Conservation (phyloP, 92 coral and sea anemone genomes). For the Phenganax stokvisi region DNA sequence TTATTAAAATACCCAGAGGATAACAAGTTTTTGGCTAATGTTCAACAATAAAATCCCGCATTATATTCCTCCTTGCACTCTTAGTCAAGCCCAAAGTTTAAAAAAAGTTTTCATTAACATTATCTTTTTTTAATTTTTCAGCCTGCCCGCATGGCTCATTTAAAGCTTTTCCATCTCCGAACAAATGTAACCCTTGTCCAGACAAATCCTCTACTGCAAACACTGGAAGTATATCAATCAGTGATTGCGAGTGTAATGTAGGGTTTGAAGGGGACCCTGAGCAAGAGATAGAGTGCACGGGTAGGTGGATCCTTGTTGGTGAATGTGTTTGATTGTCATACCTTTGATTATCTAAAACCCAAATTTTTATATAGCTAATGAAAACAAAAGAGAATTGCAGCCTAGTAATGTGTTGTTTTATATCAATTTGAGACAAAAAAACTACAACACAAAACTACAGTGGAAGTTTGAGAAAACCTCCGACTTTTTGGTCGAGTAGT, state of each 20-base stretch:
- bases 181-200: conserved; percentile 66
- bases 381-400: background rate
- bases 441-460: too few species aligned
- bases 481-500: too few species aligned
- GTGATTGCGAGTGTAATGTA: conserved; percentile 54
- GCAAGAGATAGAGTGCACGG: conserved; percentile 43
- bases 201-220: conserved; percentile 56
- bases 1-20: too few species aligned
- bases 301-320: conserved; percentile 41
- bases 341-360: background rate
- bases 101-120: background rate
- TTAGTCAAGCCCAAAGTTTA: too few species aligned
- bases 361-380: background rate
- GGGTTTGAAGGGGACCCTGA: conserved; percentile 77
- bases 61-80: too few species aligned
- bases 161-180: conserved; percentile 61
- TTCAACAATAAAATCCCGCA: too few species aligned
- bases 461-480: too few species aligned
- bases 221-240: conserved; percentile 56
- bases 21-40: too few species aligned
- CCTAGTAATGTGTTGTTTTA: background rate
- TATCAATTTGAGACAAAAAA: too few species aligned
- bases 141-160: conserved; percentile 70
- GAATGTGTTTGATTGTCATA: background rate
- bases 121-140: conserved; percentile 7